Evolutionary conservation across 2,113 vertebrate genomes (phyloP), one percentile per base, ranked within the genome.

Genomic region (Hydrolagus affinis): DNA sequence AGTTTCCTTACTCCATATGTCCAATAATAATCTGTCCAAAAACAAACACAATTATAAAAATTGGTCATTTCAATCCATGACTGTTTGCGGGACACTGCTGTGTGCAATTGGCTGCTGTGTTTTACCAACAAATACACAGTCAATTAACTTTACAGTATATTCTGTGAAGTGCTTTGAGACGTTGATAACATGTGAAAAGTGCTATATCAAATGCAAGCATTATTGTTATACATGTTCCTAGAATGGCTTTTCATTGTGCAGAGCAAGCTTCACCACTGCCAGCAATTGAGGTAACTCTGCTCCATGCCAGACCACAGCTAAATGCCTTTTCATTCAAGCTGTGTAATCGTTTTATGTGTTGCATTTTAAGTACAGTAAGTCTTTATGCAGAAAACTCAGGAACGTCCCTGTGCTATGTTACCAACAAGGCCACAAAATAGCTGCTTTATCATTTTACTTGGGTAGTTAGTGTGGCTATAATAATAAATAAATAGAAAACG

Each of bases 241-340:
- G 44, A 44, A 44, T 44, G 44, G 44, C 76, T 80, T 8, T 64
- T 60, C 57, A 25, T 4, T 80, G 7, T 28, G 56, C 28, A 8
- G 44, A 8, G 23, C 76, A 28, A 80, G 14, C 76, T 44, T 44
- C 44, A 44, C 2, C 44, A 44, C 44, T 15, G 59, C 76, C 11
- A 78, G 76, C 23, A 23, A 57, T 23, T 60, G 75, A 25, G 64
- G 28, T 64, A 60, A 80, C 28, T 30, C 76, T 62, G 19, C 28
- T 60, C 59, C 76, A 17, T 62, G 59, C 75, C 75, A 60, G 21
- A 77, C 30, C 56, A 76, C 56, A 77, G 11, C 76, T 8, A 30
- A 80, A 64, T 80, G 76, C 76, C 14, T 80, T 64, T 62, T 80
- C 76, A 62, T 64, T 80, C 76, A 62, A 62, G 64, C 23, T 80